Conservation (phyloP, 2,888 invertebrate genomes). For the Amiota minor region DNA sequence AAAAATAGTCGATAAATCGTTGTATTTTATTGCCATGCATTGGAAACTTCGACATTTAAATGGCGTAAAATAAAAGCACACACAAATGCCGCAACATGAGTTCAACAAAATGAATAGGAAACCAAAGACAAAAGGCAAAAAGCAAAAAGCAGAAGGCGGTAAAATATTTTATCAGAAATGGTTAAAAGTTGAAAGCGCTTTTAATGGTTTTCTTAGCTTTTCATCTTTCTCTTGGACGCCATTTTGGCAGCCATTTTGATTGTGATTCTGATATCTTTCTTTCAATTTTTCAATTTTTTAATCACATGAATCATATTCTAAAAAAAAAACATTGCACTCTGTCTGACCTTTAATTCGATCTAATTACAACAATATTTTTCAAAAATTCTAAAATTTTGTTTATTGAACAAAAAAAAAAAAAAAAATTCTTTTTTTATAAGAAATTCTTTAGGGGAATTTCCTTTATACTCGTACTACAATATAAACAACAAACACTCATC, state of each 20-base stretch:
- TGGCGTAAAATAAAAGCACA: slow-evolving; percentile 45
- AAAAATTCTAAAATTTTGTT: slow-evolving; percentile 9
- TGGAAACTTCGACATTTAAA: slow-evolving; percentile 67
- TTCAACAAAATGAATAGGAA: slow-evolving; percentile 6
- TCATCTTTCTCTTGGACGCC: slow-evolving; percentile 35
- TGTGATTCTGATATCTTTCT: slow-evolving; percentile 48
- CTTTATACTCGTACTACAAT: no score
- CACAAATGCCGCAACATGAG: no score
- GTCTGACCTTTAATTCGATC: neutral
- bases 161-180: neutral
- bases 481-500: no score
- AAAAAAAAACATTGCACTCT: neutral
- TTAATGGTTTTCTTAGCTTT: slow-evolving; percentile 37
- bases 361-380: neutral
- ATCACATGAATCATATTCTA: neutral
- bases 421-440: no score
- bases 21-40: slow-evolving; percentile 64
- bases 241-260: slow-evolving; percentile 60
- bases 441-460: neutral
- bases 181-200: slow-evolving; percentile 6
- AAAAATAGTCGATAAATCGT: slow-evolving; percentile 66
- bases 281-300: slow-evolving; percentile 25
- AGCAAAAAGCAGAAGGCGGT: neutral
- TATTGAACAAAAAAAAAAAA: neutral
- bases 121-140: neutral